Evolutionary conservation across 2,113 vertebrate genomes (phyloP).

Genomic region (Triplophysa rosa): DNA sequence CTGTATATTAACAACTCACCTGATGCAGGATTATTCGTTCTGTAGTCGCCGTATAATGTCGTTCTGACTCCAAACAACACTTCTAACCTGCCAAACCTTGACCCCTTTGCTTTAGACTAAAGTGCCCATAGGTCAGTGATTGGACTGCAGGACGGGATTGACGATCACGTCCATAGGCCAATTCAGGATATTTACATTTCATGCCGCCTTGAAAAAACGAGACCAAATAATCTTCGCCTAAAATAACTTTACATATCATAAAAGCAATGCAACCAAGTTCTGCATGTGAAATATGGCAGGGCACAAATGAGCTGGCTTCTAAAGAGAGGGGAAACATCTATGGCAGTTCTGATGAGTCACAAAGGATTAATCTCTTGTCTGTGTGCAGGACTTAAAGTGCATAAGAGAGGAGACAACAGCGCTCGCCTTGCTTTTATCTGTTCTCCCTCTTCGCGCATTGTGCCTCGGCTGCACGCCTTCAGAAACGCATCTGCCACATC

Average conservation of each 20-base stretch:
- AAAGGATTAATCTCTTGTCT: conserved; percentile 35
- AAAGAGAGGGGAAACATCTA: conserved; percentile 5
- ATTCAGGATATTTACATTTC: too few species aligned
- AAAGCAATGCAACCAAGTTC: not conserved
- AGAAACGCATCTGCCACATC: conserved; percentile 34
- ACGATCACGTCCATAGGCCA: too few species aligned
- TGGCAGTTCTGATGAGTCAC: conserved; percentile 27
- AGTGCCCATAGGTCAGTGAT: too few species aligned
- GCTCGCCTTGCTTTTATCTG: conserved; percentile 40
- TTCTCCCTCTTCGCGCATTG: not conserved
- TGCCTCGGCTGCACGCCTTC: conserved; percentile 3
- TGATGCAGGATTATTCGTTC: too few species aligned
- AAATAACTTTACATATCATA: not conserved
- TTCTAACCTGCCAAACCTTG: too few species aligned
- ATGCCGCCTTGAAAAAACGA: too few species aligned
- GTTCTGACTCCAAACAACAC: too few species aligned
- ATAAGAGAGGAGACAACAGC: conserved; percentile 29
- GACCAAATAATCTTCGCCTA: not conserved
- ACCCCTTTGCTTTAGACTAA: too few species aligned
- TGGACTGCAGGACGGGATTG: too few species aligned
- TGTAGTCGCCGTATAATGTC: too few species aligned
- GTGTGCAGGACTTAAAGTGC: conserved; percentile 23
- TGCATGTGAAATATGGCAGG: not conserved
- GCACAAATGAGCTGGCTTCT: not conserved
- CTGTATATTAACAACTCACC: not conserved